These are phyloP conservation scores for Scomber colias DNA, from an alignment of 2,113 vertebrate genomes.

Conservation along the genomic window DNA sequence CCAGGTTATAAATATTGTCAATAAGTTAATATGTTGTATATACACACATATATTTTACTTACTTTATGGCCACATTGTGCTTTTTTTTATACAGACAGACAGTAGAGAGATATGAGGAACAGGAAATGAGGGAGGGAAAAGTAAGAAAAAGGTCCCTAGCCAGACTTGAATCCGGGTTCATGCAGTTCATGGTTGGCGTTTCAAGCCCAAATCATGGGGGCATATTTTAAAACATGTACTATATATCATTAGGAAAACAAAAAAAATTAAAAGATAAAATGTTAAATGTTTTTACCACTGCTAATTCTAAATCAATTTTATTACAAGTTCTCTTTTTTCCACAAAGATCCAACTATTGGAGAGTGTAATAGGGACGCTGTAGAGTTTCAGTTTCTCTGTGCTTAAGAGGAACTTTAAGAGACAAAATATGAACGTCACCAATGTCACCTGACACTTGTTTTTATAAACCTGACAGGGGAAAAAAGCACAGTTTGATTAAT, in stretches of 20 bases:
- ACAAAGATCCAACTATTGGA: background rate
- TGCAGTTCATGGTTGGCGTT: too few species aligned
- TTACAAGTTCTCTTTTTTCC: background rate
- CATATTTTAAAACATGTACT: background rate
- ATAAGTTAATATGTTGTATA: background rate
- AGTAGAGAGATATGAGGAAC: too few species aligned
- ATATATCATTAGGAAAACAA: constrained; percentile 1
- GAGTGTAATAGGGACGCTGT: background rate
- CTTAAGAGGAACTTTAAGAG: background rate
- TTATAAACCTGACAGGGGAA: background rate
- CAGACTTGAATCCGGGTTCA: too few species aligned
- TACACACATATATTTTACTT: too few species aligned
- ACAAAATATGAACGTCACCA: background rate
- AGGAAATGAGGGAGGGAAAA: too few species aligned
- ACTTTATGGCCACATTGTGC: too few species aligned
- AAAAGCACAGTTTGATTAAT: constrained; percentile 7
- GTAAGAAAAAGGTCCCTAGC: too few species aligned
- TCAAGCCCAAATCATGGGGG: too few species aligned
- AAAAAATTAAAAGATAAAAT: constrained; percentile 22
- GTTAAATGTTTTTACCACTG: background rate
- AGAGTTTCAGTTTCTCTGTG: too few species aligned
- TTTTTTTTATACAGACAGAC: too few species aligned
- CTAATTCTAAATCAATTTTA: background rate
- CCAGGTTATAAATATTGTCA: background rate
- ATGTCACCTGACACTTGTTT: constrained; percentile 3